Evolutionary conservation across 2,113 vertebrate species (phyloP).

Genomic region (Osmerus eperlanus): DNA sequence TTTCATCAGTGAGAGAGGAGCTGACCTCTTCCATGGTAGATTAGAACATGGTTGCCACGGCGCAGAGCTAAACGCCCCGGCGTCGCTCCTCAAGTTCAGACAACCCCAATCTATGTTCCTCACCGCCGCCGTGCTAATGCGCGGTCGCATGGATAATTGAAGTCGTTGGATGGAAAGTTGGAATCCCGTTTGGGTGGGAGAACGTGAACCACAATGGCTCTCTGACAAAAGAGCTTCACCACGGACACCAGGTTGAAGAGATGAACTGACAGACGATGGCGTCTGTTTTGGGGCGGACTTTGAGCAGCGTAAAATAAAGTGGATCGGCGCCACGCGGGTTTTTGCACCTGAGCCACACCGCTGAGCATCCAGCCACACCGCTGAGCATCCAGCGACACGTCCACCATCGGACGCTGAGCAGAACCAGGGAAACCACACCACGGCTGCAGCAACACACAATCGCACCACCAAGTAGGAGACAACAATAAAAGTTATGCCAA

Average conservation of each 20-base stretch:
- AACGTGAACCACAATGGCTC: too few relatives aligned
- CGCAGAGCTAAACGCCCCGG: conserved; percentile 53
- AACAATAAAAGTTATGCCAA: not conserved
- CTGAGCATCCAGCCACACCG: conserved; percentile 8
- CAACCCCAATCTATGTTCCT: conserved; percentile 35
- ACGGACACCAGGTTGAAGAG: too few relatives aligned
- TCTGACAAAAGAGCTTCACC: too few relatives aligned
- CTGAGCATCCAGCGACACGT: conserved; percentile 5
- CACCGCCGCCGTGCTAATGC: too few relatives aligned
- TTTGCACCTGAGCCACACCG: too few relatives aligned
- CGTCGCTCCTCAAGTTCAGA: conserved; percentile 57
- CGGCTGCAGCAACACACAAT: conserved; percentile 10
- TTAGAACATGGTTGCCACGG: conserved; percentile 58
- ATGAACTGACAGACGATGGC: too few relatives aligned
- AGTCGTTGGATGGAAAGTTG: too few relatives aligned
- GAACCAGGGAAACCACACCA: not conserved
- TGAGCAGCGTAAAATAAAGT: not conserved
- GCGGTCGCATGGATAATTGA: too few relatives aligned
- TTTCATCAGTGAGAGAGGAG: conserved; percentile 68
- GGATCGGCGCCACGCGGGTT: not conserved
- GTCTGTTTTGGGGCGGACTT: too few relatives aligned
- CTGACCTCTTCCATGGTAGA: conserved; percentile 50
- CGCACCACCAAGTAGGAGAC: conserved; percentile 18
- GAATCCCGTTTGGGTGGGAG: too few relatives aligned
- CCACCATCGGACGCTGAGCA: not conserved